Base-by-base conservation (phyloP, 2,888 invertebrate species). In the Andricus curvator region DNA sequence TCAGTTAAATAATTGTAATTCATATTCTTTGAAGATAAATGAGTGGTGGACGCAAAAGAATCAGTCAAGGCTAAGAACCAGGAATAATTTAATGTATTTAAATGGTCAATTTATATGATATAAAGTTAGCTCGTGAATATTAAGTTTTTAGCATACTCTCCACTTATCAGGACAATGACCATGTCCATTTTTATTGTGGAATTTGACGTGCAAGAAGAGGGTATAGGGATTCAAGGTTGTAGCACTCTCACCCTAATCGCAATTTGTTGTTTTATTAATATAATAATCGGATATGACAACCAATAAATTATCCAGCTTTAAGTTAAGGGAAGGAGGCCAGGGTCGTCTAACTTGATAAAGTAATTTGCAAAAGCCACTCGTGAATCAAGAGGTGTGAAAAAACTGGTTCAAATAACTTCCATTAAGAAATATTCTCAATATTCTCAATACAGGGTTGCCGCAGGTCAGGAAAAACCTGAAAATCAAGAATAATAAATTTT, bases 301-400 rank as follows among this genome's bases (percentile, higher is more conserved):
- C 70, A 29, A 33, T 56, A 51, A 33, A 56, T 56, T n/a, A 37
- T 74, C 33, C 33, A 74, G n/a, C 56, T 74, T 74, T 70, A 29
- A 29, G 51, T 84, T 85, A 84, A 87, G 82, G 85, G 84, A 89
- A 89, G 81, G 88, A 84, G 88, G 88, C 88, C 88, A 89, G 83
- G 88, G 88, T 85, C 87, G 78, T 77, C 78, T 82, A 84, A 83
- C 81, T 82, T 78, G 82, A 83, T 81, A 62, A 70, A 85, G 83
- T 83, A 78, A 85, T 85, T 83, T 78, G 80, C 83, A 83, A 84
- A 85, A 78, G 79, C 80, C 77, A 79, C 80, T 68, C 77, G 25
- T 25, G 22, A 60, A 74, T 74, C 13, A n/a, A 56, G 51, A 41
- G 41, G 37, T 44, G 37, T n/a, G n/a, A n/a, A n/a, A 37, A 37